Percentiles rank a stretch among this genome's conserved stretches.
These are phyloP conservation scores for Thunnus thynnus DNA, from an alignment of 2,113 vertebrate genomes.

Conservation along the genomic window DNA sequence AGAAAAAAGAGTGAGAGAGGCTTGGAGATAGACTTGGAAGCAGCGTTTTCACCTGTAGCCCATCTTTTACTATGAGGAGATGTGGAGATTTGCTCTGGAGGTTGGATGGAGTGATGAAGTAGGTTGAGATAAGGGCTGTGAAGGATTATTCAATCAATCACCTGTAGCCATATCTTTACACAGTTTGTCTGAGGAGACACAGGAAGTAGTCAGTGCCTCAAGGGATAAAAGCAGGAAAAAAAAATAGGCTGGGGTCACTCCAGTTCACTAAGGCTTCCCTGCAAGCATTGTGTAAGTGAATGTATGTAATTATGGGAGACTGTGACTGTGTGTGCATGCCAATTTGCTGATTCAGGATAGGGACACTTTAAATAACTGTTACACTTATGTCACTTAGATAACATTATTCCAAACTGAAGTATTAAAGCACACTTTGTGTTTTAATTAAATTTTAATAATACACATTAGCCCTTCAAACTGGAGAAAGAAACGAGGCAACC, in stretches of 20 bases:
- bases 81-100: slow-evolving; percentile 65
- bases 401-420: slow-evolving; percentile 5
- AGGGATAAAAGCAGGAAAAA: slow-evolving; percentile 53
- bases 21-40: slow-evolving; percentile 25
- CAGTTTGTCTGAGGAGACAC: slow-evolving; percentile 64
- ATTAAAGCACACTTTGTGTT: slow-evolving; percentile 28
- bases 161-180: slow-evolving; percentile 70
- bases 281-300: slow-evolving; percentile 34
- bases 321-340: slow-evolving; percentile 18
- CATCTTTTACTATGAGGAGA: slow-evolving; percentile 51
- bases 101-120: slow-evolving; percentile 69
- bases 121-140: slow-evolving; percentile 69
- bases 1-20: slow-evolving; percentile 6
- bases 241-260: slow-evolving; percentile 40
- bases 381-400: slow-evolving; percentile 17
- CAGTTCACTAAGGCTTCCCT: slow-evolving; percentile 37
- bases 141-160: slow-evolving; percentile 81
- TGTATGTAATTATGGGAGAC: slow-evolving; percentile 33
- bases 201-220: slow-evolving; percentile 54
- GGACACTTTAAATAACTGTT: slow-evolving; percentile 6
- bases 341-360: slow-evolving; percentile 35
- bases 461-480: slow-evolving; percentile 27
- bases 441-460: slow-evolving; percentile 36
- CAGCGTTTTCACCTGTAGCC: slow-evolving; percentile 47
- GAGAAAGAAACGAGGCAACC: slow-evolving; percentile 24